Conservation (phyloP, 2,113 vertebrate genomes). For the Dasyprocta punctata region DNA sequence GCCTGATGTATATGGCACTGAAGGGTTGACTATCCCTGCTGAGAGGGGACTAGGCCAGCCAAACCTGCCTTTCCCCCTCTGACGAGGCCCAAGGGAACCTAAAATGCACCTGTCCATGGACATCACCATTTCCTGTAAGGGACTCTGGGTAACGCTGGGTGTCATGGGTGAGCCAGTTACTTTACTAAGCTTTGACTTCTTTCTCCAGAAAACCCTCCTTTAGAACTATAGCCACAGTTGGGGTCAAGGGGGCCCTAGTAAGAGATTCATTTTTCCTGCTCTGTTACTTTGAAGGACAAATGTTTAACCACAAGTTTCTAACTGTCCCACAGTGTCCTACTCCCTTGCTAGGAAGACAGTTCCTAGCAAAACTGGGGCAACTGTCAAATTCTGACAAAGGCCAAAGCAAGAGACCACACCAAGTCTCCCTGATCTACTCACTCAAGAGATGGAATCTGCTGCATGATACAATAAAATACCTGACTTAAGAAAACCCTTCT, state of each 20-base stretch:
- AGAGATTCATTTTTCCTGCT: background rate
- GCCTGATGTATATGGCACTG: background rate
- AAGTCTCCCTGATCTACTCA: background rate
- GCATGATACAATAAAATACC: background rate
- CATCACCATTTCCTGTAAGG: background rate
- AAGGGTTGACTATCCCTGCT: background rate
- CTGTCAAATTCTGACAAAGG: background rate
- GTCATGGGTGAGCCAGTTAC: background rate
- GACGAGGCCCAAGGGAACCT: background rate
- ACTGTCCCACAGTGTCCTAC: background rate
- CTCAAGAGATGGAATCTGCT: background rate
- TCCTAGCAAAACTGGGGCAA: background rate
- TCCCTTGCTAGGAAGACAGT: background rate
- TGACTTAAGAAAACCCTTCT: background rate
- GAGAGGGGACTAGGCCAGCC: background rate
- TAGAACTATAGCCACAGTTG: background rate
- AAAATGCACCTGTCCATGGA: background rate
- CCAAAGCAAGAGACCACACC: background rate
- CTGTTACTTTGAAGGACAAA: background rate
- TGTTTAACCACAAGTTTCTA: background rate
- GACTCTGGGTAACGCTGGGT: background rate
- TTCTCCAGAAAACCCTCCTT: background rate
- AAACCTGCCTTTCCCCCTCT: background rate
- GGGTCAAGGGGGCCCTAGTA: background rate
- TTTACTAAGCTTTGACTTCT: background rate